Conservation (phyloP, 2,797 vertebrate species). For the Cryptoprocta ferox region DNA sequence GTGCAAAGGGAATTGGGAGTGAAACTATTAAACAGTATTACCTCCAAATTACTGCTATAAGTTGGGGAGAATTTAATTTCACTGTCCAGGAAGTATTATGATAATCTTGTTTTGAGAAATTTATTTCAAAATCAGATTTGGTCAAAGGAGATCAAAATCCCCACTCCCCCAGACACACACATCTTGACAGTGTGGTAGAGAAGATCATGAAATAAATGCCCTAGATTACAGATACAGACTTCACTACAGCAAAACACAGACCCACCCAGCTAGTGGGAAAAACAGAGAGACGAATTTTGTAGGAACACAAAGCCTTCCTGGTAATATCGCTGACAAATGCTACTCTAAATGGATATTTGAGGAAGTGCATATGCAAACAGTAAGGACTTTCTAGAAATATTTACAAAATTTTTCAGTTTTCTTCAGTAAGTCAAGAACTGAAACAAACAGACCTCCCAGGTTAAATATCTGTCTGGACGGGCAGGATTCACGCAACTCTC, state of each 20-base stretch:
- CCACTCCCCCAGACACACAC: neutral
- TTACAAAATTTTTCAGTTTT: neutral
- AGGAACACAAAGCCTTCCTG: neutral
- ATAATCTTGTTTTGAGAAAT: neutral
- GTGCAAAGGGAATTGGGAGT: too few species aligned
- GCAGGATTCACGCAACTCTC: rapidly evolving
- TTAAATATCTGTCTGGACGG: neutral
- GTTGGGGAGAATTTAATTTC: neutral
- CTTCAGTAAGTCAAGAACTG: neutral
- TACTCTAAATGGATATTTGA: neutral
- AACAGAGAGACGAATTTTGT: rapidly evolving
- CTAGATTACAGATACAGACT: neutral
- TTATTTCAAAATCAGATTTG: neutral
- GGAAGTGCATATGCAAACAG: neutral
- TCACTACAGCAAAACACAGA: too few species aligned
- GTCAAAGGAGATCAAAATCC: neutral
- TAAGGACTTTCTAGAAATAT: neutral
- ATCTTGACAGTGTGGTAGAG: neutral
- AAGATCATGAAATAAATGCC: neutral
- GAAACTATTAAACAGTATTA: neutral
- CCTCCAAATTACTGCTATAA: neutral
- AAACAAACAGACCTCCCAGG: neutral
- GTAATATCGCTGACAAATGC: too few species aligned
- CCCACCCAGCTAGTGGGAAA: neutral
- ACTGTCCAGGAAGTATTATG: neutral